A percentile compares a stretch with the other conserved stretches of the same genome.
phyloP scores from a whole-genome alignment of 2,797 vertebrate genomes.

The Enteromius argenteus region DNA sequence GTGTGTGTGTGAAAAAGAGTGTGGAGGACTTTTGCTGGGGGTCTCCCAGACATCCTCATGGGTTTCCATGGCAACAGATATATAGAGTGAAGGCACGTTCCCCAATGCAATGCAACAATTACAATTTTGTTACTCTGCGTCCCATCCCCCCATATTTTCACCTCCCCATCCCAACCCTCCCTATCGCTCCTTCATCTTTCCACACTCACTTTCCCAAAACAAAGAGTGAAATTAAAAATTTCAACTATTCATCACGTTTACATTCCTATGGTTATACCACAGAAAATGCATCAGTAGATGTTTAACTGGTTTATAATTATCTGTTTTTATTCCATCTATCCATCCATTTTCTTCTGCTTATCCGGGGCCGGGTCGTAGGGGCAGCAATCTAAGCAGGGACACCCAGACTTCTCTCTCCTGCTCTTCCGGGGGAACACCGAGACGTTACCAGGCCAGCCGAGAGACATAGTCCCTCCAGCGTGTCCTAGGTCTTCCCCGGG shows the following conservation, averaged over 20 bases:
- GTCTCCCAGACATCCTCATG: conserved; percentile 55
- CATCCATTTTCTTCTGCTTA: no score
- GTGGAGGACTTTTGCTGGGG: conserved; percentile 38
- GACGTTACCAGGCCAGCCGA: no score
- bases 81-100: conserved; percentile 55
- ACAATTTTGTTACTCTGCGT: conserved; percentile 22
- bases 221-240: not conserved
- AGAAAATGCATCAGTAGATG: not conserved
- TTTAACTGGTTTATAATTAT: not conserved
- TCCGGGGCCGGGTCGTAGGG: no score
- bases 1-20: conserved; percentile 10
- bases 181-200: not conserved
- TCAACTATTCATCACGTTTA: not conserved
- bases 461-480: no score
- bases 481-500: no score
- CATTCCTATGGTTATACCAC: not conserved
- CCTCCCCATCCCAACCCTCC: not conserved
- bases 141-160: conserved; percentile 29
- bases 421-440: no score
- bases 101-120: conserved; percentile 54
- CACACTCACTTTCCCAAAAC: conserved; percentile 3
- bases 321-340: no score
- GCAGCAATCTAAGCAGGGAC: no score
- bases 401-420: no score
- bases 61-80: conserved; percentile 72